phyloP scores from a whole-genome alignment of 2,113 vertebrate species.

The Leucosticte australis region DNA sequence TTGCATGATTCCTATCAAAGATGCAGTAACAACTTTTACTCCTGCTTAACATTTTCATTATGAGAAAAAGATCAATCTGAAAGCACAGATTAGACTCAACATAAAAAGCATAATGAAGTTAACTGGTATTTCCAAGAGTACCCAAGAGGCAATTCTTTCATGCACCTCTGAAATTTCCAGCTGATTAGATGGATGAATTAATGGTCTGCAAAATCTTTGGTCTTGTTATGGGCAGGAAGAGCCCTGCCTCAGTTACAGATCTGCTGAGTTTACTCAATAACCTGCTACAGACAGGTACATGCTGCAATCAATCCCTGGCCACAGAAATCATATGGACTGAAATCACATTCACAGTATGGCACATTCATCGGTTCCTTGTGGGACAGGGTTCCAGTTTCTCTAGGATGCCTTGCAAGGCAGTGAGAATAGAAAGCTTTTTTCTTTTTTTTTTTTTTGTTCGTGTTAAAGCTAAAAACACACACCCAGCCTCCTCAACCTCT shows the following conservation, averaged over 20 bases:
- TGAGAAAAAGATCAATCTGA: not conserved
- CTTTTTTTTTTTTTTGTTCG: not conserved
- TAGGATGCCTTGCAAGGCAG: not conserved
- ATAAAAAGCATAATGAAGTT: not conserved
- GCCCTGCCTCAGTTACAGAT: not conserved
- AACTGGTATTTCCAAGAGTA: slow-evolving; percentile 3
- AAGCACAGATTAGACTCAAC: not conserved
- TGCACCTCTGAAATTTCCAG: not conserved
- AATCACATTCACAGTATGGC: not conserved
- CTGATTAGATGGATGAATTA: not conserved
- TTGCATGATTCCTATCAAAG: not conserved
- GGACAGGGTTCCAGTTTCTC: not conserved
- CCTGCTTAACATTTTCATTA: not conserved
- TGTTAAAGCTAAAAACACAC: not conserved
- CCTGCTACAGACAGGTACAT: not conserved
- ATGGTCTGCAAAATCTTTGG: not conserved
- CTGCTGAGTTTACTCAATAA: not conserved
- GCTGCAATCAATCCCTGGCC: not conserved
- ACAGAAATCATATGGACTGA: not conserved
- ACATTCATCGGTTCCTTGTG: not conserved
- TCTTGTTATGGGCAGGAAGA: not conserved
- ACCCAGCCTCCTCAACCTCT: not conserved
- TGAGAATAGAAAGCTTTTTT: not conserved
- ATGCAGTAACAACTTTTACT: not conserved
- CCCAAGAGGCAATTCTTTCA: not conserved